phyloP scores from a whole-genome alignment of 2,113 vertebrate species.

The Ramphastos sulfuratus region DNA sequence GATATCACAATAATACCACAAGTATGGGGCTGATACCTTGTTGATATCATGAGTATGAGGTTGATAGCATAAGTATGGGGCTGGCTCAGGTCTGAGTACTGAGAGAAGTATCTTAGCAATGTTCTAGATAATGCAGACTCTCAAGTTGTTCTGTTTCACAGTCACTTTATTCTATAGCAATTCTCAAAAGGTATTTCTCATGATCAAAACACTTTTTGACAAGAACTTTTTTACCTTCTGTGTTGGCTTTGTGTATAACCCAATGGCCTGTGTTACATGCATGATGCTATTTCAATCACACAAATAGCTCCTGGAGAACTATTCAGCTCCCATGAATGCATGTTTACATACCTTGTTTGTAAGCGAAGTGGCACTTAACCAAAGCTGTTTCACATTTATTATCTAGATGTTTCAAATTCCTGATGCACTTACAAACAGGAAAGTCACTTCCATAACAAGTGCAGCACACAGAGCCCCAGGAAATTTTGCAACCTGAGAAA shows the following conservation, averaged over 20 bases:
- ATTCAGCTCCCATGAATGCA: neutral
- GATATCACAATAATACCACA: neutral
- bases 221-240: neutral
- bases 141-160: neutral
- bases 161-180: neutral
- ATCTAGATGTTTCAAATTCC: constrained; percentile 29
- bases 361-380: neutral
- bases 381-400: too few species aligned
- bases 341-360: neutral
- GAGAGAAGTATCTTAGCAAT: neutral
- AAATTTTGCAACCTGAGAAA: neutral
- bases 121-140: neutral
- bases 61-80: neutral
- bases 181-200: neutral
- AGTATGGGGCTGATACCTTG: neutral
- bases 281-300: neutral
- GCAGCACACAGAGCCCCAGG: neutral
- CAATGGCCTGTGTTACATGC: neutral
- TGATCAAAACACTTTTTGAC: neutral
- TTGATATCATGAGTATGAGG: neutral
- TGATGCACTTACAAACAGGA: constrained; percentile 15
- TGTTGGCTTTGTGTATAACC: neutral
- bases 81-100: neutral
- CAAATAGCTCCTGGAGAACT: neutral
- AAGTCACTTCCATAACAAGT: neutral